Base-by-base conservation (phyloP, 2,888 invertebrate species). In the Carterocephalus palaemon region DNA sequence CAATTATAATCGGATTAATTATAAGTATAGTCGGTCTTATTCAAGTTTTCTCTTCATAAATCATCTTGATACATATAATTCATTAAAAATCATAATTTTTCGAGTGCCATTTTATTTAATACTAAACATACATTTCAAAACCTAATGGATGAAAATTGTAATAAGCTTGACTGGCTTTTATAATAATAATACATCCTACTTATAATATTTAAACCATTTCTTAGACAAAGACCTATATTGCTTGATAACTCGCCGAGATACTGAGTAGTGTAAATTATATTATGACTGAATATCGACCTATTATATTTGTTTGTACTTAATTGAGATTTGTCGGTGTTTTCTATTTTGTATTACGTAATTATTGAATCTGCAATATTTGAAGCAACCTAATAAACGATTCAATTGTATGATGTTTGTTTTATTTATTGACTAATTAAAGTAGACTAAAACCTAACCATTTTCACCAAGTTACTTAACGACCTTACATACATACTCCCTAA, bases 231-330 rank as follows among this genome's bases (percentile, higher is more conserved):
- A 3, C 23, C 8, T 40, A 20, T 23, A 32, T 19, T 48, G 40
- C 49, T 34, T 49, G 33, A 47, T 50, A 9, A 26, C 16, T 32
- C 24, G 45, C 34, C 13, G 15, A n/a, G 34, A 52, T 46, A 47
- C 48, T 43, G n/a, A n/a, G n/a, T 33, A n/a, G 53, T 56, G 64
- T 61, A 61, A 42, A 42, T 51, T 49, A 53, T 52, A 46, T 61
- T 72, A 63, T 67, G 81, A 81, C 82, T 82, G 80, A 81, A 69
- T 63, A 68, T 64, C 59, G 59, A 13, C 67, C 62, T 64, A 57
- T 70, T 56, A 72, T 75, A 74, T 73, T 74, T 71, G 69, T 75
- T 80, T 76, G 81, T 83, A 82, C 82, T 82, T 80, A 80, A 71
- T 60, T 49, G 64, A 60, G 60, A 65, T 66, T 67, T 67, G 62